Base-by-base conservation (phyloP, 2,797 vertebrate species). In the Ctenosaura bakeri region DNA sequence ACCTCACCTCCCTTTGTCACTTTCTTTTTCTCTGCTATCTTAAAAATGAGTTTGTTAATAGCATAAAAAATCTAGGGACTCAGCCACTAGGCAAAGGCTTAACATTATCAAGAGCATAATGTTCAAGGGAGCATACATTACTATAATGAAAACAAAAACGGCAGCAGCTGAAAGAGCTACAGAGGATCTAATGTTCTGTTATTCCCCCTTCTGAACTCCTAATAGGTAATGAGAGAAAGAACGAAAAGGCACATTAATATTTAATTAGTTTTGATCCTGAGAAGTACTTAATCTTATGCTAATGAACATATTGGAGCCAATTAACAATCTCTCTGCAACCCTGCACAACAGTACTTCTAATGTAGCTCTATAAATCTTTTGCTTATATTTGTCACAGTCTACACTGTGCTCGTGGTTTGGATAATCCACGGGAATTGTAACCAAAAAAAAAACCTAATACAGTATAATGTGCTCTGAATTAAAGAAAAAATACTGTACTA, bases 241-340 rank as follows among this genome's bases (percentile, higher is more conserved):
- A 76, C 89, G 54, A 9, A 89, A 91, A 88, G 62, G 86, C 35
- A 46, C 29, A 90, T 90, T 29, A 81, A 77, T 0, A 0, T 76
- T 93, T 90, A 89, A 77, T 26, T 83, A 80, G 76, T 85, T 81
- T 90, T 81, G 59, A 46, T 92, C 7, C 13, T 84, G 54, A 10
- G 89, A 38, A 92, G 76, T 1, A 66, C 82, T 89, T 91, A 83
- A 91, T 91, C 89, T 42, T 91, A 8, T 92, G 66, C 79, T 92
- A 91, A 83, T 6, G 77, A 24, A 32, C 54, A 83, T 87, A 88
- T 73, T 64, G 18, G 87, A 52, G n/a, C 12, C 92, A 91, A 91
- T 88, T 52, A 83, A 88, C 29, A 89, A 42, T 86, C 83, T 77
- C 71, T 86, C 59, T 66, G 91, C 62, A 80, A 92, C 1, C 2